A percentile compares a stretch with the other conserved stretches of the same genome.
phyloP scores from a whole-genome alignment of 1,140 invertebrate genomes.

The Diorhabda elongata region DNA sequence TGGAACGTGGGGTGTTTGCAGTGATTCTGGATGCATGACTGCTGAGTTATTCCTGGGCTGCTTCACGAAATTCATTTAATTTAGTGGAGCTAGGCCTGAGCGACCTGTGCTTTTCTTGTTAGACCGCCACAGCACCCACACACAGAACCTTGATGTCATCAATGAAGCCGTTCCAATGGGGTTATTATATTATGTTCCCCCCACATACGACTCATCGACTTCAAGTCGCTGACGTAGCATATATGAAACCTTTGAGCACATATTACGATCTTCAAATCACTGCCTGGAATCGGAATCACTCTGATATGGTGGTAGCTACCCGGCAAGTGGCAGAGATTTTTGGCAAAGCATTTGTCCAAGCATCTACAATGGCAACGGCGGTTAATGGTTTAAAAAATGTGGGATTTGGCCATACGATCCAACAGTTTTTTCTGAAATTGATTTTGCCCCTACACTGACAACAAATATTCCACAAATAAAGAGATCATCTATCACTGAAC shows the following conservation, averaged over 20 bases:
- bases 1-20: too few relatives aligned
- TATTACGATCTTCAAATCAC: too few relatives aligned
- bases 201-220: constrained; percentile 37
- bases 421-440: constrained; percentile 1
- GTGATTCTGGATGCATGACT: too few relatives aligned
- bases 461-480: not conserved
- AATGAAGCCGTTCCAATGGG: constrained; percentile 30
- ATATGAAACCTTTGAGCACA: too few relatives aligned
- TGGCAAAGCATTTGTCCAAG: constrained; percentile 4
- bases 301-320: constrained; percentile 4
- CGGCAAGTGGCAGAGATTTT: not conserved
- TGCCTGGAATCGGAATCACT: constrained; percentile 28
- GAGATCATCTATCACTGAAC: not conserved
- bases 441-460: not conserved
- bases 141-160: constrained; percentile 17
- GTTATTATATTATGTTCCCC: too few relatives aligned
- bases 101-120: constrained; percentile 13
- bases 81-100: not conserved
- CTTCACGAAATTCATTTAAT: too few relatives aligned
- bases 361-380: constrained; percentile 10
- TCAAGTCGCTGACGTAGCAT: too few relatives aligned
- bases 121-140: constrained; percentile 31
- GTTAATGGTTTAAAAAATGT: not conserved
- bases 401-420: constrained; percentile 1
- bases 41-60: too few relatives aligned